These are phyloP conservation scores for Nasua narica DNA, from an alignment of 2,797 vertebrate species.

Conservation along the genomic window DNA sequence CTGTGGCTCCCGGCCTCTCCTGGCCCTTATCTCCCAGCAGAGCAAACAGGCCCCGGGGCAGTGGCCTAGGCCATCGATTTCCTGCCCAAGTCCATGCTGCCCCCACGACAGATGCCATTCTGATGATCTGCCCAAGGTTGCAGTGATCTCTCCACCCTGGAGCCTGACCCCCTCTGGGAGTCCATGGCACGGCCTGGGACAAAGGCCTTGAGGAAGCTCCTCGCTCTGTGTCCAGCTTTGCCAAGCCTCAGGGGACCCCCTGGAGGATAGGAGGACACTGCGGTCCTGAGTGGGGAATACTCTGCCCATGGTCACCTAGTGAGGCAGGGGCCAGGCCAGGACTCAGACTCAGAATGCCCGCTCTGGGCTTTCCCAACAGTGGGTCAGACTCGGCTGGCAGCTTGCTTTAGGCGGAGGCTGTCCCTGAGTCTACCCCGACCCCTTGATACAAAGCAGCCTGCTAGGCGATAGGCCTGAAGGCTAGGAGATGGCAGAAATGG, in stretches of 20 bases:
- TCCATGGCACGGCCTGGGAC: background rate
- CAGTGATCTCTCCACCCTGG: background rate
- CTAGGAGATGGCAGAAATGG: background rate
- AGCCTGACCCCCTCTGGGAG: background rate
- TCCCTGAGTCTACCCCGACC: background rate
- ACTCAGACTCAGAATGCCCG: background rate
- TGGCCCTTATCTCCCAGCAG: constrained; percentile 19
- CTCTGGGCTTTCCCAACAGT: background rate
- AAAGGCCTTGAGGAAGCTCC: background rate
- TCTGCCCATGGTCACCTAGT: background rate
- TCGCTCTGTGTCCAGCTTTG: background rate
- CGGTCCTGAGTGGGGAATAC: background rate
- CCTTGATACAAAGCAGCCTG: background rate
- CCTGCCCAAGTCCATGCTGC: background rate
- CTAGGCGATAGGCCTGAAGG: background rate
- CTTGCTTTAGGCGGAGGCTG: background rate
- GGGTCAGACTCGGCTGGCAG: background rate
- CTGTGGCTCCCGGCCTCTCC: background rate
- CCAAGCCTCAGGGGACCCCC: background rate
- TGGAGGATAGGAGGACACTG: background rate
- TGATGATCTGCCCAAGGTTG: background rate
- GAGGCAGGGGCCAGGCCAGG: background rate
- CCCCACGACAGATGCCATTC: background rate
- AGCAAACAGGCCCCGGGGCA: constrained; percentile 44
- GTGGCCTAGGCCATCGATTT: background rate